A percentile compares a stretch with the other conserved stretches of the same genome.
Evolutionary conservation across 2,113 vertebrate genomes (phyloP).

Genomic region (Oenanthe melanoleuca): DNA sequence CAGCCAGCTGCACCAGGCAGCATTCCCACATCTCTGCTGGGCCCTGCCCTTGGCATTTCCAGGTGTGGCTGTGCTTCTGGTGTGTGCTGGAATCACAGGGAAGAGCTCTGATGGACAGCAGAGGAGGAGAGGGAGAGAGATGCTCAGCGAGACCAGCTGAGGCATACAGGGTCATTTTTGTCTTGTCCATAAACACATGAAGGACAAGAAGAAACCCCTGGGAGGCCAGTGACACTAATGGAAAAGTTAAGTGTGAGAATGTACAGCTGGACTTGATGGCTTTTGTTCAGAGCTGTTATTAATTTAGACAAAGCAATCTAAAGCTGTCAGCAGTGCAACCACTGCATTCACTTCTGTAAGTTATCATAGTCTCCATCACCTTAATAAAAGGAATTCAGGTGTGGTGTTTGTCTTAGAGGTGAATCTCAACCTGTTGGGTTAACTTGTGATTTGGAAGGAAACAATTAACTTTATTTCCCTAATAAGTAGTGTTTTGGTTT

Average conservation of each 20-base stretch:
- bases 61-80: background rate
- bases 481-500: background rate
- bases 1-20: background rate
- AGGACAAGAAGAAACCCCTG: slow-evolving; percentile 26
- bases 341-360: slow-evolving; percentile 50
- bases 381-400: background rate
- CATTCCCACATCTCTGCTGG: background rate
- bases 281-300: slow-evolving; percentile 46
- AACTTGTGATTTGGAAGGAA: background rate
- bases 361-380: slow-evolving; percentile 12
- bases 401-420: background rate
- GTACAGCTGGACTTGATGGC: slow-evolving; percentile 12
- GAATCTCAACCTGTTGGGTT: background rate
- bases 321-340: slow-evolving; percentile 56
- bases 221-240: slow-evolving; percentile 42
- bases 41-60: background rate
- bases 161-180: slow-evolving; percentile 65
- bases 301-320: slow-evolving; percentile 68
- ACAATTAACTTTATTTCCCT: background rate
- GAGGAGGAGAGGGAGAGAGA: background rate
- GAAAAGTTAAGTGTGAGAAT: background rate
- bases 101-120: slow-evolving; percentile 3
- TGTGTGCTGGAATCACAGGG: background rate
- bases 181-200: slow-evolving; percentile 61
- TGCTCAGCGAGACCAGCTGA: background rate